These are phyloP conservation scores for Homarus americanus DNA, from an alignment of 1,140 invertebrate species.

Conservation along the genomic window DNA sequence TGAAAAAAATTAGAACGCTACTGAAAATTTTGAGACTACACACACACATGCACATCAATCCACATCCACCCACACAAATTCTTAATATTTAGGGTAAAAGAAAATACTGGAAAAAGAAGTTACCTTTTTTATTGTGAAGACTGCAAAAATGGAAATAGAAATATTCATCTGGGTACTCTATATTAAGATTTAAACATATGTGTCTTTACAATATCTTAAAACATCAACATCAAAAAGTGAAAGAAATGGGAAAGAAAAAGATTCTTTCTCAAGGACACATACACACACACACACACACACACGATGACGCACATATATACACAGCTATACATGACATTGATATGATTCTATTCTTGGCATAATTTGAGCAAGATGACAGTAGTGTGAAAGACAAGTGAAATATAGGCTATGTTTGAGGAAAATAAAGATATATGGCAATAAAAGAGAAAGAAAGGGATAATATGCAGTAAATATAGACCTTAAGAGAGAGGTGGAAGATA, in stretches of 20 bases:
- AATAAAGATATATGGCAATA: too few species aligned
- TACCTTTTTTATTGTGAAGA: constrained; percentile 35
- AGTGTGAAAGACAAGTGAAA: constrained; percentile 4
- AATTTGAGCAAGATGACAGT: background rate
- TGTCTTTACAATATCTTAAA: constrained; percentile 11
- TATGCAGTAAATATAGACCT: too few species aligned
- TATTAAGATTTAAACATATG: constrained; percentile 17
- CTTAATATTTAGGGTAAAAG: background rate
- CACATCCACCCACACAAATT: background rate
- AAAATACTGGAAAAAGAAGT: background rate
- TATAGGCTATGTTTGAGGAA: background rate
- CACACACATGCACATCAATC: background rate
- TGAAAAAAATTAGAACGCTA: too few species aligned
- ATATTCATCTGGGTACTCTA: constrained; percentile 12
- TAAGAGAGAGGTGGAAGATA: too few species aligned
- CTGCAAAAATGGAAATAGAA: constrained; percentile 48
- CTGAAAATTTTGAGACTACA: background rate
- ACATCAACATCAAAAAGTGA: background rate
- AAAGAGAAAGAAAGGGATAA: background rate
- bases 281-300: background rate
- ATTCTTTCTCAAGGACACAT: background rate
- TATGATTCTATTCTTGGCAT: constrained; percentile 45
- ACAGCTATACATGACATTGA: constrained; percentile 6
- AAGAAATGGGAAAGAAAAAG: background rate
- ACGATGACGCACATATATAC: background rate